These are phyloP conservation scores for Ectropis grisescens DNA, from an alignment of 1,140 invertebrate species.

Conservation along the genomic window DNA sequence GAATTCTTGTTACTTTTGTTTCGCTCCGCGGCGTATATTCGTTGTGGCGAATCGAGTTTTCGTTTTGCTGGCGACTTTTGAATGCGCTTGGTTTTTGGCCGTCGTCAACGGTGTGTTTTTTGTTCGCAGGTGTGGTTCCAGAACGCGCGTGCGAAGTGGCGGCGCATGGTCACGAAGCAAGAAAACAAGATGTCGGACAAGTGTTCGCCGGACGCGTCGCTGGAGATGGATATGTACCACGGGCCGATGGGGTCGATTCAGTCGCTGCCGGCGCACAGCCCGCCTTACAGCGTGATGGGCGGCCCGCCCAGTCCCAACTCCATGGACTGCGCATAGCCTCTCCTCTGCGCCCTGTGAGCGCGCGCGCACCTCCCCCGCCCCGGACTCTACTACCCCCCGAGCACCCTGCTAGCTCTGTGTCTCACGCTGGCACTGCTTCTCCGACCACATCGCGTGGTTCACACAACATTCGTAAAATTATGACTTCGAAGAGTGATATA, in stretches of 20 bases:
- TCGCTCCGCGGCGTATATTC: slow-evolving; percentile 19
- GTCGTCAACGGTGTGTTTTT: slow-evolving; percentile 41
- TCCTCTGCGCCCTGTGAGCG: slow-evolving; percentile 59
- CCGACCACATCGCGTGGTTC: too few relatives aligned
- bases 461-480: too few relatives aligned
- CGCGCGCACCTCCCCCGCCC: too few relatives aligned
- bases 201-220: slow-evolving; percentile 71
- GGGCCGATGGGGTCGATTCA: slow-evolving; percentile 68
- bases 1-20: slow-evolving; percentile 15
- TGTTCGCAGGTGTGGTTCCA: slow-evolving; percentile 97
- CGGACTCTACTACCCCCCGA: too few relatives aligned
- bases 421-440: too few relatives aligned
- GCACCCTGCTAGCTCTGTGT: too few relatives aligned
- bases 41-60: slow-evolving; percentile 29
- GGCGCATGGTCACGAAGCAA: slow-evolving; percentile 91
- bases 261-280: slow-evolving; percentile 62
- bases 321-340: slow-evolving; percentile 64
- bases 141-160: slow-evolving; percentile 97
- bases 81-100: slow-evolving; percentile 20
- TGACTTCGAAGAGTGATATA: too few relatives aligned
- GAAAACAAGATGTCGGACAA: slow-evolving; percentile 80
- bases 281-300: slow-evolving; percentile 61
- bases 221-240: slow-evolving; percentile 73
- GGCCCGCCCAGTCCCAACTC: slow-evolving; percentile 59
- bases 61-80: slow-evolving; percentile 30